Conservation (phyloP, 2,797 vertebrate genomes). For the Anabacerthia variegaticeps region DNA sequence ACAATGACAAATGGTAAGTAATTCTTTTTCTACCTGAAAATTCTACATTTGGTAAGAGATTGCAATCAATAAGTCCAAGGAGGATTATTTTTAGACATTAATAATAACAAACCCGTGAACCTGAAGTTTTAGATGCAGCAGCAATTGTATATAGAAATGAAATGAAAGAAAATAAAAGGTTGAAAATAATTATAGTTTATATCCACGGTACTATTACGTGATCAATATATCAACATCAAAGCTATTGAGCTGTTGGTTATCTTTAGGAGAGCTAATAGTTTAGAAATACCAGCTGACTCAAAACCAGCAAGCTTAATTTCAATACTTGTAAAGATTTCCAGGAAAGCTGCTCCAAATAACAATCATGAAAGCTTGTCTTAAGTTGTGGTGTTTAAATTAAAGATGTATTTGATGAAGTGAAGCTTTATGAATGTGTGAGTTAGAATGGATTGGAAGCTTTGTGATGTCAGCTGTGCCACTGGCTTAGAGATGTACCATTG, state of each 20-base stretch:
- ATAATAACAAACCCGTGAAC: neutral
- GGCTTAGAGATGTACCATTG: neutral
- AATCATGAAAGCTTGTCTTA: neutral
- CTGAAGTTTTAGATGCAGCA: neutral
- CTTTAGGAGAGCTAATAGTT: neutral
- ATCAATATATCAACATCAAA: neutral
- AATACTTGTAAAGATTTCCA: neutral
- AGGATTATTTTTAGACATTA: conserved; percentile 8
- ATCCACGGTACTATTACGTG: neutral
- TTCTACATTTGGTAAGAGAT: neutral
- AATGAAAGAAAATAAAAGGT: neutral
- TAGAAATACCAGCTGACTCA: neutral
- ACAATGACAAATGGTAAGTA: neutral
- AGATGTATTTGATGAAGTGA: conserved; percentile 9
- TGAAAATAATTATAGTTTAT: neutral
- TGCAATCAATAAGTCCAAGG: neutral
- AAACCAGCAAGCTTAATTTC: neutral
- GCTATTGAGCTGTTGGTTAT: neutral
- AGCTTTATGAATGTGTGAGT: conserved; percentile 13
- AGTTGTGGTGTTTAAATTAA: conserved; percentile 32
- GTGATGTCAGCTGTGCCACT: neutral
- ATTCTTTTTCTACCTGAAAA: neutral
- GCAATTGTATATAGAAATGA: neutral
- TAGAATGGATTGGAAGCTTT: neutral
- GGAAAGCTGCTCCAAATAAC: neutral